Base-by-base conservation (phyloP, 2,797 vertebrate species). In the Tympanoctomys barrerae region DNA sequence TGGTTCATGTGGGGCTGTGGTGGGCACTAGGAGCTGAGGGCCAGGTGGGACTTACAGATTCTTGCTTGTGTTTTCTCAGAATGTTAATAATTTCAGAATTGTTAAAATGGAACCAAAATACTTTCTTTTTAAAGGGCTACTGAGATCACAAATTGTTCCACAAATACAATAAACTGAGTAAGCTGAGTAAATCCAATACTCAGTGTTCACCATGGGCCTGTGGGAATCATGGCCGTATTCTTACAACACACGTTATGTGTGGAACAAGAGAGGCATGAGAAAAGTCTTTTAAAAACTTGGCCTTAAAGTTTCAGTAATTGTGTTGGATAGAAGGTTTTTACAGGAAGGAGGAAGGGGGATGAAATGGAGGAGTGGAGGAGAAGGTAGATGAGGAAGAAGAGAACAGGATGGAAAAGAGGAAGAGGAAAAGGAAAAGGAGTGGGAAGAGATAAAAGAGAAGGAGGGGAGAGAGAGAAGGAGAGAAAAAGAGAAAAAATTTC, bases 21-120 rank as follows among this genome's bases (percentile, higher is more conserved):
- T 62, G 73, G 93, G 79, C 86, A 78, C n/a, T 4, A 26, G 21
- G 52, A 26, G 5, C 4, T 36, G 52, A 73, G 82, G 73, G 70
- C 33, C 36, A 39, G 82, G 39, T 77, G 42, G 52, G 66, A 71
- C 61, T 85, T 19, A n/a, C 73, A 90, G 59, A 93, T 33, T 87
- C 88, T 87, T 49, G 75, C 59, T 89, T 86, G 78, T 96, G 77
- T 97, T 94, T 95, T 91, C 61, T 84, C 85, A 93, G 75, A 73
- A 89, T 71, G 62, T 95, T 96, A 94, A 95, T 96, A 92, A 92
- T 84, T 83, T 97, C 21, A 16, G 89, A 97, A 96, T 93, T 94
- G 94, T 96, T 96, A 92, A 97, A 89, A 92, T 80, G 91, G 89
- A 94, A 94, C 90, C 68, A 49, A 64, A 90, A 84, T 87, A 46